A percentile compares a stretch with the other conserved stretches of the same genome.
These are phyloP conservation scores for Holothuria glaberrima DNA, from an alignment of 35 echinoderm and acorn worm species.

Conservation along the genomic window DNA sequence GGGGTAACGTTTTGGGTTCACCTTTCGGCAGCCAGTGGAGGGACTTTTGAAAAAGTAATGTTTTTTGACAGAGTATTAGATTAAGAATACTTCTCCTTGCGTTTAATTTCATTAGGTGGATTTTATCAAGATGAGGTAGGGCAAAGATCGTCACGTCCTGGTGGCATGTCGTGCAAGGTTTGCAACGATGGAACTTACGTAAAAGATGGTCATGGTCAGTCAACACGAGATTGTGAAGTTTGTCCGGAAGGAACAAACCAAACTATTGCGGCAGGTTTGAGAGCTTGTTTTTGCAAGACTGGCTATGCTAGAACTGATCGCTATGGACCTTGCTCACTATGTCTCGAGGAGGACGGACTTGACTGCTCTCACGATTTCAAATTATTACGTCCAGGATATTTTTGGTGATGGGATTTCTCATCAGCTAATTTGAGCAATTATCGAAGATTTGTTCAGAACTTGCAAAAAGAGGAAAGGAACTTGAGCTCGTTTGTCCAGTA, in stretches of 20 bases:
- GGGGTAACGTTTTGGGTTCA: too few species aligned
- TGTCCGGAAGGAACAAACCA: too few species aligned
- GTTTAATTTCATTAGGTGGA: background rate
- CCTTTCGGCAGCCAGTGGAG: too few species aligned
- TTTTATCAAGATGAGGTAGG: constrained; percentile 11
- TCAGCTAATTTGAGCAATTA: background rate
- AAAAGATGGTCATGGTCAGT: background rate
- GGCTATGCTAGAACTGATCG: constrained; percentile 3
- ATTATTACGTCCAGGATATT: background rate
- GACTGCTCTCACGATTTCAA: background rate
- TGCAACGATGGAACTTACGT: background rate
- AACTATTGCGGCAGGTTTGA: background rate
- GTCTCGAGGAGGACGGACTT: background rate
- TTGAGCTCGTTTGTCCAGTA: background rate
- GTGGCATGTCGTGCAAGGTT: background rate
- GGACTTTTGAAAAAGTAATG: too few species aligned
- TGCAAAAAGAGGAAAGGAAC: background rate
- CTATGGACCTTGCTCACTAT: background rate
- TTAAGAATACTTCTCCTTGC: too few species aligned
- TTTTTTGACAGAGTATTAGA: too few species aligned
- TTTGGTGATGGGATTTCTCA: background rate
- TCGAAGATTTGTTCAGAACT: background rate
- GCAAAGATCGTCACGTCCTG: background rate
- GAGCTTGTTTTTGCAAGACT: background rate
- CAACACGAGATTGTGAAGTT: background rate